These are phyloP conservation scores for Hemicordylus capensis DNA, from an alignment of 2,113 vertebrate genomes.

Conservation along the genomic window DNA sequence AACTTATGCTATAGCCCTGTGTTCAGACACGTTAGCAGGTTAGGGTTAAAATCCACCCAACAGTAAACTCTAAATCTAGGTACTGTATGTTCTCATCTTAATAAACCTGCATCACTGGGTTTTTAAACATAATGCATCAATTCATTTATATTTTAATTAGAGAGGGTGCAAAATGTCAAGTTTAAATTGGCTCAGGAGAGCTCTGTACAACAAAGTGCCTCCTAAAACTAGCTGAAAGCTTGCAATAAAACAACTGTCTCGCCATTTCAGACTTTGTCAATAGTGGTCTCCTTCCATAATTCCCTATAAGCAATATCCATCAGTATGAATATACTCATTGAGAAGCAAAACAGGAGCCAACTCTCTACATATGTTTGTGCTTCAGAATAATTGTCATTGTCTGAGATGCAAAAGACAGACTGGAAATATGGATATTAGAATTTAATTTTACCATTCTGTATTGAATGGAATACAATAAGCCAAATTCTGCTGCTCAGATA, in stretches of 20 bases:
- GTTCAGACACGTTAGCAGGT: slow-evolving; percentile 43
- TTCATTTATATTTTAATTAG: slow-evolving; percentile 82
- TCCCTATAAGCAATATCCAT: slow-evolving; percentile 8
- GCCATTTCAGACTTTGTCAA: slow-evolving; percentile 42
- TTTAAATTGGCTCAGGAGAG: slow-evolving; percentile 76
- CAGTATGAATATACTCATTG: not conserved
- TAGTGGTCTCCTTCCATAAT: slow-evolving; percentile 8
- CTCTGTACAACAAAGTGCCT: slow-evolving; percentile 64
- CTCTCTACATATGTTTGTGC: not conserved
- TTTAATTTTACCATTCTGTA: not conserved
- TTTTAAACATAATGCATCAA: slow-evolving; percentile 69
- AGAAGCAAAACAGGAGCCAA: not conserved
- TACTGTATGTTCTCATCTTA: slow-evolving; percentile 71
- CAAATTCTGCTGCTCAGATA: not conserved
- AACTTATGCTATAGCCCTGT: not conserved
- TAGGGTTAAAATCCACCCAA: slow-evolving; percentile 52
- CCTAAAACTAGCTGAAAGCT: slow-evolving; percentile 46
- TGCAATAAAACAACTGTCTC: slow-evolving; percentile 46
- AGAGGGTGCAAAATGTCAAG: slow-evolving; percentile 72
- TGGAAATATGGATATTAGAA: not conserved
- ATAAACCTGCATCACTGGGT: slow-evolving; percentile 71
- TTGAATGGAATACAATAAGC: not conserved
- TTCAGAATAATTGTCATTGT: not conserved
- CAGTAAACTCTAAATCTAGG: slow-evolving; percentile 54
- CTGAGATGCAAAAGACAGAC: not conserved